Percentiles rank a stretch among this genome's conserved stretches.
Evolutionary conservation across 2,797 vertebrate genomes (phyloP).

Genomic region (Cyclopterus lumpus): DNA sequence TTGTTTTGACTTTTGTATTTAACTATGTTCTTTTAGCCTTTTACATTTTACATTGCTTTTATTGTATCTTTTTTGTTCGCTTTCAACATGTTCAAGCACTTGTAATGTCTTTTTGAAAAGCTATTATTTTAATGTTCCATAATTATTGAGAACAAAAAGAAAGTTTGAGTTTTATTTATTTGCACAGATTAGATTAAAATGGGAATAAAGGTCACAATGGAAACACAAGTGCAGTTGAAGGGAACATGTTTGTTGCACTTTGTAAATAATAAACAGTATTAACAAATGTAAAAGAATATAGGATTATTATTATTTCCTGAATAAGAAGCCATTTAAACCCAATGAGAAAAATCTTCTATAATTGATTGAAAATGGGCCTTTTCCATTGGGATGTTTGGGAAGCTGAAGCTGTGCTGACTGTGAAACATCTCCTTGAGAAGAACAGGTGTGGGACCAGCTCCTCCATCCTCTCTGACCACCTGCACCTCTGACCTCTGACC

Average conservation of each 20-base stretch:
- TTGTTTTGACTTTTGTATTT: not conserved
- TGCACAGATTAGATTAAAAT: not conserved
- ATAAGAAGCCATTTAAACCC: not conserved
- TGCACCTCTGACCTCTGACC: constrained; percentile 43
- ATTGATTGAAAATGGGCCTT: not conserved
- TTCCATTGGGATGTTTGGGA: not conserved
- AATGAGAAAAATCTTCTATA: not conserved
- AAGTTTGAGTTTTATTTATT: too few relatives aligned
- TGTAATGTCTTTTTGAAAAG: not conserved
- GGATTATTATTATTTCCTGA: too few relatives aligned
- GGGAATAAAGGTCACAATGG: too few relatives aligned
- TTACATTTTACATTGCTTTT: not conserved
- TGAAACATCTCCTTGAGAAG: not conserved
- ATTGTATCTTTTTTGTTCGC: not conserved
- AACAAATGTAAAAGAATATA: not conserved
- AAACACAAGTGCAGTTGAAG: not conserved
- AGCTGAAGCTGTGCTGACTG: not conserved
- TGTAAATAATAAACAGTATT: not conserved
- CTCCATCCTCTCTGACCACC: not conserved
- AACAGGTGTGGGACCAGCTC: not conserved
- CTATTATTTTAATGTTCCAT: not conserved
- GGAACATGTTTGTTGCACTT: too few relatives aligned
- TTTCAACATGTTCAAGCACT: not conserved
- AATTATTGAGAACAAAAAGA: not conserved
- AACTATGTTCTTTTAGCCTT: too few relatives aligned